Percentiles rank a stretch among this genome's conserved stretches.
These are phyloP conservation scores for Cygnus buccinator DNA, from an alignment of 2,113 vertebrate genomes.

Conservation along the genomic window DNA sequence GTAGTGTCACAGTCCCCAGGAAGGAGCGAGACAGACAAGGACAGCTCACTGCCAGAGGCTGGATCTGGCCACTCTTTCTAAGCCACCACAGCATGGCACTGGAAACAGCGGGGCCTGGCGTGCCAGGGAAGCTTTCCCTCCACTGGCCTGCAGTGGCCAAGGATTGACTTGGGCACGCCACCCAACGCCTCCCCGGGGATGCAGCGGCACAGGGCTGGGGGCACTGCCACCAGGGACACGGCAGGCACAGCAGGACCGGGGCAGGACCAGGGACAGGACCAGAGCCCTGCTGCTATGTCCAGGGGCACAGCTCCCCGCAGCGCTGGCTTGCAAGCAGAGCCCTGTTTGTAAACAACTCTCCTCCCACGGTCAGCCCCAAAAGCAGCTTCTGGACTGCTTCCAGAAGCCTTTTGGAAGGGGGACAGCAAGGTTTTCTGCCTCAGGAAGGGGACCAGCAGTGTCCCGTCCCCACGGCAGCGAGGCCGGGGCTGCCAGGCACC, in stretches of 20 bases:
- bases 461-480: background rate
- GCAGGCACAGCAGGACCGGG: no score
- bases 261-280: background rate
- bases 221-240: background rate
- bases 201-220: background rate
- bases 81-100: fast-evolving
- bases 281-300: background rate
- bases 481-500: background rate
- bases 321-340: background rate
- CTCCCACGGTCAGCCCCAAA: fast-evolving
- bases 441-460: background rate
- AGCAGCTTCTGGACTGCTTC: background rate
- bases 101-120: fast-evolving
- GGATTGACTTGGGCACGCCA: fast-evolving
- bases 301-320: fast-evolving
- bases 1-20: background rate
- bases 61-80: background rate
- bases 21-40: background rate
- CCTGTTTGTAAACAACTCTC: background rate
- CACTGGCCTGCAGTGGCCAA: background rate
- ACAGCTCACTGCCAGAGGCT: background rate
- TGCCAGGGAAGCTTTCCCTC: background rate
- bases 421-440: background rate
- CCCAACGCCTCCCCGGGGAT: fast-evolving
- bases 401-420: background rate